Evolutionary conservation across 2,797 vertebrate genomes (phyloP).

Genomic region (Acrossocheilus fasciatus): DNA sequence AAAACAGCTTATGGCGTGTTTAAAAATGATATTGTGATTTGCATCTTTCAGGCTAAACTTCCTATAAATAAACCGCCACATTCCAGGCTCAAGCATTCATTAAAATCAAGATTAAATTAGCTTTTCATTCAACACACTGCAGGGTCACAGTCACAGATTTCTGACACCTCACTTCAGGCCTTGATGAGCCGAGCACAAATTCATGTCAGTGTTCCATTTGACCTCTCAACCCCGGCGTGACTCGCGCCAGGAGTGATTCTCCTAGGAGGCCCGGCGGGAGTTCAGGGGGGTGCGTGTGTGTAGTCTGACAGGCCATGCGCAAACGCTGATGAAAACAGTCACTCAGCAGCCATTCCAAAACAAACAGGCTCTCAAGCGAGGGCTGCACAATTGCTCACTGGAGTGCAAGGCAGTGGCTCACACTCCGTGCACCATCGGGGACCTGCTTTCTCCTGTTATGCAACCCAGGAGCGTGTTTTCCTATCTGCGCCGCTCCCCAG

Average conservation of each 20-base stretch:
- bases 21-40: not conserved
- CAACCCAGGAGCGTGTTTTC: conserved; percentile 64
- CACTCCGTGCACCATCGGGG: conserved; percentile 58
- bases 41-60: conserved; percentile 6
- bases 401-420: conserved; percentile 44
- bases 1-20: not conserved
- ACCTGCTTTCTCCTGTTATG: conserved; percentile 67
- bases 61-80: not conserved
- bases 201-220: conserved; percentile 41
- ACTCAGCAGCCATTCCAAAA: conserved; percentile 54
- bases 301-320: conserved; percentile 33
- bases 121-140: conserved; percentile 13
- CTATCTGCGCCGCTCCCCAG: conserved; percentile 52
- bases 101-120: conserved; percentile 15
- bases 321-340: conserved; percentile 51
- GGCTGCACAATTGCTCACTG: conserved; percentile 52
- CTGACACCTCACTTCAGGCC: conserved; percentile 29
- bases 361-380: conserved; percentile 53
- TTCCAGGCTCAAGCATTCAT: conserved; percentile 7
- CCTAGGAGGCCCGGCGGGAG: conserved; percentile 44
- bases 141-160: conserved; percentile 40
- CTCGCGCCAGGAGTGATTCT: conserved; percentile 41
- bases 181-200: conserved; percentile 31
- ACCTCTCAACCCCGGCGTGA: conserved; percentile 45
- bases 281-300: conserved; percentile 13